Evolutionary conservation across 2,888 invertebrate genomes (phyloP).

Genomic region (Spilosoma lubricipeda): DNA sequence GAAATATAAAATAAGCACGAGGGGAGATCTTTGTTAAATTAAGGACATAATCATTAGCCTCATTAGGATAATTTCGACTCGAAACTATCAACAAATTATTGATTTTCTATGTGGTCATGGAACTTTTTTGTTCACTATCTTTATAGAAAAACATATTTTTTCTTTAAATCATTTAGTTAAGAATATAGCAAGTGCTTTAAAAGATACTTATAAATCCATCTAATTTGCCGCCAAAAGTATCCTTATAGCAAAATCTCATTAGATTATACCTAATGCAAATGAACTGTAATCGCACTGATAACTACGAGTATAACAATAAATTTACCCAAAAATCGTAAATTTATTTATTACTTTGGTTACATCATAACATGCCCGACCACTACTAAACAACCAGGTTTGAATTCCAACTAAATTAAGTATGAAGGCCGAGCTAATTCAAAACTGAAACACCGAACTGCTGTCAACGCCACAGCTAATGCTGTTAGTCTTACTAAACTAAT

Average conservation of each 20-base stretch:
- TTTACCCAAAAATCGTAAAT: too few relatives aligned
- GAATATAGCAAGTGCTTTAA: background rate
- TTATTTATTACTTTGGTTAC: background rate
- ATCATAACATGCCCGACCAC: background rate
- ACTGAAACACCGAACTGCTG: conserved; percentile 47
- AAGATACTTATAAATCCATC: background rate
- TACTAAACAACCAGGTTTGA: conserved; percentile 19
- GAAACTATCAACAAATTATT: background rate
- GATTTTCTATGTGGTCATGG: background rate
- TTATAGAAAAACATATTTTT: background rate
- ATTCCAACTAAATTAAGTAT: conserved; percentile 25
- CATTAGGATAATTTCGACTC: too few relatives aligned
- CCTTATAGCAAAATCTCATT: background rate
- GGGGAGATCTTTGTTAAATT: background rate
- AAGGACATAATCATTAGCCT: too few relatives aligned
- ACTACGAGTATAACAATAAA: too few relatives aligned
- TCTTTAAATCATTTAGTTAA: background rate
- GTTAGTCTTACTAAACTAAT: conserved; percentile 47
- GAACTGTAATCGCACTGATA: background rate
- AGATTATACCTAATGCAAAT: background rate
- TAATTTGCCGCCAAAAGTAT: background rate
- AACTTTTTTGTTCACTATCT: background rate
- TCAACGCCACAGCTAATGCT: conserved; percentile 40
- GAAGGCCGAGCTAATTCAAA: conserved; percentile 32
- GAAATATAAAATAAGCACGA: background rate